Evolutionary conservation across 2,797 vertebrate species (phyloP).

Genomic region (Acipenser transmontanus): DNA sequence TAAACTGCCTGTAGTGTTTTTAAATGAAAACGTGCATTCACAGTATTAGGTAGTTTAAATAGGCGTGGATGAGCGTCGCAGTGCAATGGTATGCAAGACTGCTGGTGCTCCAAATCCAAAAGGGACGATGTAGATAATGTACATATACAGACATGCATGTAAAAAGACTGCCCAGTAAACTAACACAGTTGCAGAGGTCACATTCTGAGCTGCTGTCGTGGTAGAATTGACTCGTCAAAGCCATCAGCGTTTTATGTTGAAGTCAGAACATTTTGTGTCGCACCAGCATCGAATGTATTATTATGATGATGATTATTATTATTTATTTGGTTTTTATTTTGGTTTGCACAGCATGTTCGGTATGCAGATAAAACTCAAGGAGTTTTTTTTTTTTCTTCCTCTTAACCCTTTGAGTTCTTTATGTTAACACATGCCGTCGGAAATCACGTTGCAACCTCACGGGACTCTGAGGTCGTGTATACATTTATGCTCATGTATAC

Average conservation of each 20-base stretch:
- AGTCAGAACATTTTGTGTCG: conserved; percentile 37
- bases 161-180: neutral
- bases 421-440: conserved; percentile 9
- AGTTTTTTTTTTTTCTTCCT: conserved; percentile 61
- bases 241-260: conserved; percentile 36
- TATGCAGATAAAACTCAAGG: conserved; percentile 35
- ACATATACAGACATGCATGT: neutral
- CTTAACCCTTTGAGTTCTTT: conserved; percentile 56
- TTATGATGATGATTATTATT: conserved; percentile 40
- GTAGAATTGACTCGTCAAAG: conserved; percentile 20
- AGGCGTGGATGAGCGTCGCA: neutral
- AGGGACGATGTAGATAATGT: neutral
- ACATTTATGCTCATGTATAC: no score
- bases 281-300: conserved; percentile 45
- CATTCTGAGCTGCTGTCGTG: conserved; percentile 2
- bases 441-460: no score
- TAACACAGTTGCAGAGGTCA: neutral
- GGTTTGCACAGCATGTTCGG: no score
- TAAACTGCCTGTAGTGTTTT: conserved; percentile 2
- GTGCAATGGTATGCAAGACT: no score
- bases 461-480: no score
- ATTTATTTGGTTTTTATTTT: conserved; percentile 28
- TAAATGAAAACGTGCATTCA: neutral
- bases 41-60: conserved; percentile 5
- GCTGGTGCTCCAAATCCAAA: neutral